Percentiles rank a stretch among this genome's conserved stretches.
These are phyloP conservation scores for Phyllostomus hastatus DNA, from an alignment of 2,113 vertebrate genomes.

Conservation along the genomic window DNA sequence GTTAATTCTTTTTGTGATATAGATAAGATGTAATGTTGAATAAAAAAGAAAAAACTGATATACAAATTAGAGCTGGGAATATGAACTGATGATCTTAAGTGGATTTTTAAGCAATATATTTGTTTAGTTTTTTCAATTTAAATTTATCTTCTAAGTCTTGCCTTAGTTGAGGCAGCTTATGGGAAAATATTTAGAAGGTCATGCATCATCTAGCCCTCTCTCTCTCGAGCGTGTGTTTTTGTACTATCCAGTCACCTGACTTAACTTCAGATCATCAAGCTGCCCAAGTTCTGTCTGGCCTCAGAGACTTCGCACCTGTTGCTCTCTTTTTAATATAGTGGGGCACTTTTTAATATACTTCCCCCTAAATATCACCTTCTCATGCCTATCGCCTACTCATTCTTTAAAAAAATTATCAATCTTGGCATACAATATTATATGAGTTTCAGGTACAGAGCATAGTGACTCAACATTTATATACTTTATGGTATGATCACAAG, in stretches of 20 bases:
- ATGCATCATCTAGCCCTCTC: not conserved
- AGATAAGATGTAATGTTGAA: not conserved
- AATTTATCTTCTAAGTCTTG: not conserved
- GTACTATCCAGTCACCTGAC: not conserved
- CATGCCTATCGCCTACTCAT: not conserved
- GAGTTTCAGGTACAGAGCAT: not conserved
- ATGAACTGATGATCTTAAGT: not conserved
- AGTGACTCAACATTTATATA: not conserved
- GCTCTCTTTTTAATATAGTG: not conserved
- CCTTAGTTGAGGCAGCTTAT: not conserved
- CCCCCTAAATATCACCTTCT: not conserved
- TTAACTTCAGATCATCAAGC: not conserved
- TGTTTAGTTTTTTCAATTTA: not conserved
- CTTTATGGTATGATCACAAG: not conserved
- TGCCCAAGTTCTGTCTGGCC: not conserved
- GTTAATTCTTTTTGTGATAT: not conserved
- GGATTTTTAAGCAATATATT: not conserved
- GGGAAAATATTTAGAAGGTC: not conserved
- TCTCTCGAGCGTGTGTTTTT: not conserved
- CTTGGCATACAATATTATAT: not conserved
- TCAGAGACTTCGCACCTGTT: not conserved
- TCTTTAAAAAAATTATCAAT: not conserved
- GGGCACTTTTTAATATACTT: not conserved
- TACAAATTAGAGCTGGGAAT: not conserved
- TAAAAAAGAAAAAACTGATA: slow-evolving; percentile 10